Percentiles rank a stretch among this genome's conserved stretches.
Evolutionary conservation across 1,140 invertebrate genomes (phyloP).

Genomic region (Sitophilus oryzae): DNA sequence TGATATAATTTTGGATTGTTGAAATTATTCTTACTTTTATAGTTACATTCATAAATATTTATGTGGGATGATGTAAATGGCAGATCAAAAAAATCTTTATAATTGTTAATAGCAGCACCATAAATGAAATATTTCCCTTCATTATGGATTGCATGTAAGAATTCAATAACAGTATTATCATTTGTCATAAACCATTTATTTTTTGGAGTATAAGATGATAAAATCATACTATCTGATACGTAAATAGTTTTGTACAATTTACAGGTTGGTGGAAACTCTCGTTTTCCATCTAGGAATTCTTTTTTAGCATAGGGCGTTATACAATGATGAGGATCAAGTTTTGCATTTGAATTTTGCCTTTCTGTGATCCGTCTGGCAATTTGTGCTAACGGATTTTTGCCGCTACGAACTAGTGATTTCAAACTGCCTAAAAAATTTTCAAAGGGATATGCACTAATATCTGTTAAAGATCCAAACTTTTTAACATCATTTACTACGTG

Average conservation of each 20-base stretch:
- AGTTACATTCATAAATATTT: constrained; percentile 7
- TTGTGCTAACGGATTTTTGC: constrained; percentile 29
- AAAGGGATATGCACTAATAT: constrained; percentile 31
- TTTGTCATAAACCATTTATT: constrained; percentile 11
- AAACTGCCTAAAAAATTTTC: constrained; percentile 29
- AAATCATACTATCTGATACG: background rate
- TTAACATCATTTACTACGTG: constrained; percentile 29
- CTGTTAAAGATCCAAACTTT: constrained; percentile 27
- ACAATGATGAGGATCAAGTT: background rate
- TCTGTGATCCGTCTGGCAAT: constrained; percentile 25
- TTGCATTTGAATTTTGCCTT: background rate
- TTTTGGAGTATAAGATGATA: background rate
- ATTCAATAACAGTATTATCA: constrained; percentile 5
- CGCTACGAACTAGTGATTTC: constrained; percentile 25
- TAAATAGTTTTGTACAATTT: background rate
- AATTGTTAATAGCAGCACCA: background rate
- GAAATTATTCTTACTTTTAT: background rate
- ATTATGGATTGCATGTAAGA: background rate
- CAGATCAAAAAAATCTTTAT: background rate
- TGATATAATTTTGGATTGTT: background rate
- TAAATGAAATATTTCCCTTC: background rate
- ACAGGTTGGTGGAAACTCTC: background rate
- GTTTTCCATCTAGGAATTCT: background rate
- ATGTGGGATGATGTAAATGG: background rate
- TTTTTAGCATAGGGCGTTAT: background rate